Conservation (phyloP, 2,888 invertebrate species). For the Drosophila leonis region DNA sequence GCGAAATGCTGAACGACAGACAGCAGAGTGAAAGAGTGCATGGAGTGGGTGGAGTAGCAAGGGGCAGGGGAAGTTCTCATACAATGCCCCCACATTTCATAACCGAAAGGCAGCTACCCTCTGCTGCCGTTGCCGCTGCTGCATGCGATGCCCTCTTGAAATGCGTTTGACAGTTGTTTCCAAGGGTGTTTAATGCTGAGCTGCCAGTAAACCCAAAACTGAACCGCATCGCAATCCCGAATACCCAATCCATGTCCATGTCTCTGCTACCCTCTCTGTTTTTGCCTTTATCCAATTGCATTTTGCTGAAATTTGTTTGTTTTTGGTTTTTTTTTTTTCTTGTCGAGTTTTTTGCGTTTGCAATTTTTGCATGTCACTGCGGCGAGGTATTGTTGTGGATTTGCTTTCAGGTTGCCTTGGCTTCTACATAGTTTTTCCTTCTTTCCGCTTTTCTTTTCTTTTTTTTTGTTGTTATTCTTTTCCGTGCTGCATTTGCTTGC, state of each 20-base stretch:
- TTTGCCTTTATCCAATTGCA: conserved; percentile 18
- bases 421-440: conserved; percentile 5
- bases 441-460: neutral
- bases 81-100: conserved; percentile 42
- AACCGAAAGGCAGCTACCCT: conserved; percentile 26
- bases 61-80: conserved; percentile 14
- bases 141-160: conserved; percentile 57
- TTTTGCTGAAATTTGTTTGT: conserved; percentile 19
- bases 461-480: too few relatives aligned
- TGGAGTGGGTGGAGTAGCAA: neutral
- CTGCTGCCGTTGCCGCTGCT: conserved; percentile 1
- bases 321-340: neutral
- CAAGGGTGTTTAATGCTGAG: conserved; percentile 78
- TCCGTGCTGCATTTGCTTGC: conserved; percentile 9
- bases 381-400: conserved; percentile 29
- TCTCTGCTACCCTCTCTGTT: neutral
- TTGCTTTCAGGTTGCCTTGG: conserved; percentile 34
- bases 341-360: conserved; percentile 7
- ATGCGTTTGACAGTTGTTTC: conserved; percentile 83
- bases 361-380: conserved; percentile 38
- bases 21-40: neutral
- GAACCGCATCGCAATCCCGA: conserved; percentile 21
- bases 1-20: conserved; percentile 47
- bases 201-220: conserved; percentile 26
- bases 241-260: neutral